Evolutionary conservation across 1,140 invertebrate genomes (phyloP), one percentile per base, ranked within the genome.

Genomic region (Megalonaias nervosa): DNA sequence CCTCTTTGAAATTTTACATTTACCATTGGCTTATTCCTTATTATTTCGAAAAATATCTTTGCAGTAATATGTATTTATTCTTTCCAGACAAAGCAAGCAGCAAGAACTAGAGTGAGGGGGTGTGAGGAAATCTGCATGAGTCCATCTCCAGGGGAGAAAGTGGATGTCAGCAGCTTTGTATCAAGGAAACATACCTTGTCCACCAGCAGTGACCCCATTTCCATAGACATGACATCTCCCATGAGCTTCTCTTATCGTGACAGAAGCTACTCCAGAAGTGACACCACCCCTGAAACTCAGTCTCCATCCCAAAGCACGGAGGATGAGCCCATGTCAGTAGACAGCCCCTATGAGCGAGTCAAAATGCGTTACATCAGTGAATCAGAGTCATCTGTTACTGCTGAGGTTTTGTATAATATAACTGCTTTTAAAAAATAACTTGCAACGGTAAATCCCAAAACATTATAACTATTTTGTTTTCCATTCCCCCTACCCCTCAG

Each of bases 81-180:
- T 23, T 75, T 75, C 19, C 64, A 77, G 75, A 15, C 23, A 6
- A 17, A 64, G 61, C 48, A 67, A n/a, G 75, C 75, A 9, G 38
- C 38, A 67, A 77, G 79, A 64, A 92, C 91, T 31, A 83, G 85
- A 56, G 84, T 91, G 11, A 85, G 91, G 38, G 91, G 91, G 16
- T 87, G 85, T 58, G 91, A 91, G 82, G 91, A 92, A 76, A 69
- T 89, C 4, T 91, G 90, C 62, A 60, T 89, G n/a, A 85, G 84
- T 48, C 82, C 85, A n/a, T 84, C 82, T 9, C 81, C 85, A 1
- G 81, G 75, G 26, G 86, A 89, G 19, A 81, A 77, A 21, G 71
- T 88, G 56, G 86, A 89, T 76, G 80, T 89, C 67, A 86, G 83
- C 15, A 69, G 80, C n/a, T 77, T 89, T 31, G 74, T 89, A 58